Conservation (phyloP, 2,113 vertebrate genomes). For the Nerophis ophidion region DNA sequence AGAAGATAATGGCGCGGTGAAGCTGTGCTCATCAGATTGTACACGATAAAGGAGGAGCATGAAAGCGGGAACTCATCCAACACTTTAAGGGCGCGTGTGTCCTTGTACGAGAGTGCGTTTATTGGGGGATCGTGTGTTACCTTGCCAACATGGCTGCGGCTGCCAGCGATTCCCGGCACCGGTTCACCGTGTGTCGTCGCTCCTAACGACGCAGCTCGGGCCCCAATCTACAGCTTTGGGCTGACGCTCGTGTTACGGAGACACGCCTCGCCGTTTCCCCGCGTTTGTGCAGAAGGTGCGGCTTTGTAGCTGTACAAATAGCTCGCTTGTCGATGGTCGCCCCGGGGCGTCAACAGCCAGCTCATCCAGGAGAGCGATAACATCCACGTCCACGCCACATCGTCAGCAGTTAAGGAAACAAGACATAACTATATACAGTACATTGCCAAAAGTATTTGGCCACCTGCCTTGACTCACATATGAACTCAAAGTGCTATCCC, state of each 20-base stretch:
- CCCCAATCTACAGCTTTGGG: constrained; percentile 51
- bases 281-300: constrained; percentile 45
- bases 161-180: constrained; percentile 38
- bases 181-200: constrained; percentile 17
- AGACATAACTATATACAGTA: too few relatives aligned
- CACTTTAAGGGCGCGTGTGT: constrained; percentile 18
- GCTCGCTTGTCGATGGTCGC: constrained; percentile 47
- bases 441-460: too few relatives aligned
- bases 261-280: constrained; percentile 35
- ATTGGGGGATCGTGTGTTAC: constrained; percentile 15
- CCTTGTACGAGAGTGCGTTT: constrained; percentile 19
- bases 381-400: constrained; percentile 39
- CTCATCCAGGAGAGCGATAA: constrained; percentile 38
- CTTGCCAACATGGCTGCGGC: constrained; percentile 26
- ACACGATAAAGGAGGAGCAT: constrained; percentile 35
- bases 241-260: constrained; percentile 48
- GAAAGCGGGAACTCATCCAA: constrained; percentile 27
- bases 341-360: constrained; percentile 34
- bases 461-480: too few relatives aligned
- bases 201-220: neutral
- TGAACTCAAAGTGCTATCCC: too few relatives aligned
- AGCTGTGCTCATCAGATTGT: constrained; percentile 44
- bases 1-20: constrained; percentile 25
- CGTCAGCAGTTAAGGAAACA: constrained; percentile 50
- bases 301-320: constrained; percentile 60